Evolutionary conservation across 53 echinoderm and acorn worm genomes (phyloP), one percentile per base, ranked within the genome.

Genomic region (Hippasteria phrygiana): DNA sequence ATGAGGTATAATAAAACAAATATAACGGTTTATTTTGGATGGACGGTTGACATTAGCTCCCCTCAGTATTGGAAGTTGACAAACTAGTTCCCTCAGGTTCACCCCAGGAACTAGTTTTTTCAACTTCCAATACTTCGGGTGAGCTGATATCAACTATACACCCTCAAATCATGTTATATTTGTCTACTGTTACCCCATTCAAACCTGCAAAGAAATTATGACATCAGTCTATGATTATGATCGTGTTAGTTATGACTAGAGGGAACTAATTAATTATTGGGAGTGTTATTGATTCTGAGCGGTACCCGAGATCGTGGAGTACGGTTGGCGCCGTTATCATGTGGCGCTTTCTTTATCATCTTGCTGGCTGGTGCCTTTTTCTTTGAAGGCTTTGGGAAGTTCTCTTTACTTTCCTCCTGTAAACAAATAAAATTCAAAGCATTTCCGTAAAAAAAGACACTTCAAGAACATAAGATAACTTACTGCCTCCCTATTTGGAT

Each of bases 401-500:
- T 85, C 51, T 85, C 85, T 36, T 85, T 85, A 43, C 51, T 71
- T 3, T 85, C 85, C 3, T 85, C 85, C 85, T 85, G 85, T 34
- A 18, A 43, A 41, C 1, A 47, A 34, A 85, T 11, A 0, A 85
- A 5, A 85, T 51, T 22, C 16, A 31, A 70, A 54, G 5, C 20
- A 59, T 5, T 51, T 51, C 51, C 16, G 14, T 17, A 2, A 12
- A 20, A 51, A 51, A 8, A 3, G 9, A 14, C 9, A 51, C 20
- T 14, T 51, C 51, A 12, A 2, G 51, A 2, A 51, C 12, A 51
- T 17, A 51, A 51, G n/a, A n/a, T n/a, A n/a, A n/a, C n/a, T n/a
- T n/a, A n/a, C n/a, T n/a, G n/a, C n/a, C n/a, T n/a, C n/a, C n/a
- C n/a, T n/a, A n/a, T n/a, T n/a, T n/a, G n/a, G n/a, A n/a, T 45